Conservation (phyloP, 1,140 invertebrate species). For the Hetaerina americana region DNA sequence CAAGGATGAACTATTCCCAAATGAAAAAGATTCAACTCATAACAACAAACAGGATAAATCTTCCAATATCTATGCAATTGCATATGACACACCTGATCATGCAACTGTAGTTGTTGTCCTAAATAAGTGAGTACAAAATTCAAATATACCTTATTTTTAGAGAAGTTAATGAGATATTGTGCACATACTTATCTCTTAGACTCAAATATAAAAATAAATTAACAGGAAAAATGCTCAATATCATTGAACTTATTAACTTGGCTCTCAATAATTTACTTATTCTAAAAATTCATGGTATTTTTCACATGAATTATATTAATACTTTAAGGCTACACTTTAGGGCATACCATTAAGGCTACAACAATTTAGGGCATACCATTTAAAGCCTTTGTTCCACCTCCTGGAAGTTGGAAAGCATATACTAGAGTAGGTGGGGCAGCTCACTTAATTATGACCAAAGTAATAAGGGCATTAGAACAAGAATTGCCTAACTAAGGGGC, state of each 20-base stretch:
- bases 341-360: no score
- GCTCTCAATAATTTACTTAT: background rate
- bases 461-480: no score
- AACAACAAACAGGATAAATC: background rate
- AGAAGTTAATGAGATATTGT: background rate
- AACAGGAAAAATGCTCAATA: background rate
- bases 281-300: background rate
- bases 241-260: background rate
- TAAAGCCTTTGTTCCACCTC: no score
- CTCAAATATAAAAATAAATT: background rate
- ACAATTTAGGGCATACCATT: no score
- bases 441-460: no score
- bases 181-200: background rate
- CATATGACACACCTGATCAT: slow-evolving; percentile 42
- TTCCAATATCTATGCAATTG: slow-evolving; percentile 27
- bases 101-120: slow-evolving; percentile 42
- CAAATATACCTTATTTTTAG: background rate
- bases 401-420: no score
- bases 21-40: no score
- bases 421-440: no score
- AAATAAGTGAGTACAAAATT: slow-evolving; percentile 43
- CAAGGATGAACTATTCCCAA: background rate
- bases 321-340: no score
- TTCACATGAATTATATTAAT: no score
- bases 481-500: no score